These are phyloP conservation scores for Taenioides sp. DNA, from an alignment of 2,797 vertebrate species.

Conservation along the genomic window DNA sequence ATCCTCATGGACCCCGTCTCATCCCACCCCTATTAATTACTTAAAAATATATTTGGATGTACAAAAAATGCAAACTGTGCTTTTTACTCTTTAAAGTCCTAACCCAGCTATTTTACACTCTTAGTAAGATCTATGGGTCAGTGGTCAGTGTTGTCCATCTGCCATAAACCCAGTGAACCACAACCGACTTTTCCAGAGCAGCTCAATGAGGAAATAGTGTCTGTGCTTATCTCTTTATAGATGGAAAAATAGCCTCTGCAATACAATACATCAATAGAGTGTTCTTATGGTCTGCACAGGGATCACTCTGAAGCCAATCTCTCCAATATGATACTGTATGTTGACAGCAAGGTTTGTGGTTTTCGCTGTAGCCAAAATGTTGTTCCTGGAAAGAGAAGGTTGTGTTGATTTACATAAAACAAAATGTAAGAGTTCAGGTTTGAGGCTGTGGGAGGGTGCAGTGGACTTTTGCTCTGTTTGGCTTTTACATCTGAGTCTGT, in stretches of 20 bases:
- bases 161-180: background rate
- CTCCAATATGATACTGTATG: background rate
- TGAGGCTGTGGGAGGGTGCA: background rate
- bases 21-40: no score
- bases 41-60: no score
- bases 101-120: background rate
- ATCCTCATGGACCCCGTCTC: no score
- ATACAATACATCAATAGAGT: background rate
- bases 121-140: background rate
- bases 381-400: constrained; percentile 3
- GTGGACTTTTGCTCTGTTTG: background rate
- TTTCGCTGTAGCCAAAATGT: background rate
- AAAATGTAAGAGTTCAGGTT: background rate
- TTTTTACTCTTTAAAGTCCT: background rate
- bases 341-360: background rate
- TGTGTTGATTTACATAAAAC: constrained; percentile 4
- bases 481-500: no score
- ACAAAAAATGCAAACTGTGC: background rate
- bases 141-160: background rate
- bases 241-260: constrained; percentile 1
- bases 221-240: constrained; percentile 1
- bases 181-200: constrained; percentile 1
- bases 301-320: background rate
- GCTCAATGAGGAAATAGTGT: constrained; percentile 5
- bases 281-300: background rate